phyloP scores from a whole-genome alignment of 92 coral and sea anemone species.

The Desmophyllum pertusum region DNA sequence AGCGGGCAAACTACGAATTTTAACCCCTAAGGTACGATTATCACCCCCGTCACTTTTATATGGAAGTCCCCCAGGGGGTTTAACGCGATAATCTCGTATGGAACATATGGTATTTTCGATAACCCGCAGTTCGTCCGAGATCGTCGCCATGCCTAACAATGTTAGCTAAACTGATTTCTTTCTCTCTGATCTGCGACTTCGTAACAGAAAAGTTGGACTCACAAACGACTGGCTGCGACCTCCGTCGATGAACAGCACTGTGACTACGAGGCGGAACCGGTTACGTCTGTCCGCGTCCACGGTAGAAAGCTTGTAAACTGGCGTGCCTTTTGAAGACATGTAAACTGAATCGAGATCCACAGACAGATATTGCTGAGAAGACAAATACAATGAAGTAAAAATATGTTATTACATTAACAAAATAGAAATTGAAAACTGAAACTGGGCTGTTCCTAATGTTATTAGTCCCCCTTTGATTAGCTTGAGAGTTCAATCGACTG shows the following conservation, averaged over 20 bases:
- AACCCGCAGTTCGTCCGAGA: not conserved
- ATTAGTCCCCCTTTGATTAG: not conserved
- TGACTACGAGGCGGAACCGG: constrained; percentile 85
- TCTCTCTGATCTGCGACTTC: constrained; percentile 81
- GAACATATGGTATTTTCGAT: not conserved
- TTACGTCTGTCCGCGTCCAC: constrained; percentile 87
- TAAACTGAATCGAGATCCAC: constrained; percentile 95
- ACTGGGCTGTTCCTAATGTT: not conserved
- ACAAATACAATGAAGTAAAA: not conserved
- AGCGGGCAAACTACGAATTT: too few relatives aligned
- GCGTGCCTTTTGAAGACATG: constrained; percentile 71
- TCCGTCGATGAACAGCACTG: constrained; percentile 80
- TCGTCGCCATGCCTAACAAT: not conserved
- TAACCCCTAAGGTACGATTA: too few relatives aligned
- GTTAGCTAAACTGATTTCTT: constrained; percentile 10
- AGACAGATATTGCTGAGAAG: constrained; percentile 77
- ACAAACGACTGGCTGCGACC: constrained; percentile 68
- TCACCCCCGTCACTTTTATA: too few relatives aligned
- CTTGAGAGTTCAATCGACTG: not conserved
- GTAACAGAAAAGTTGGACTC: constrained; percentile 80
- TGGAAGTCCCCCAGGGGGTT: too few relatives aligned
- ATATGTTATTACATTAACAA: not conserved
- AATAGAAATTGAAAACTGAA: not conserved
- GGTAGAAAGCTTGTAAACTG: constrained; percentile 97
- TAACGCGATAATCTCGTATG: too few relatives aligned